Evolutionary conservation across 2,797 vertebrate genomes (phyloP).

Genomic region (Artibeus lituratus): DNA sequence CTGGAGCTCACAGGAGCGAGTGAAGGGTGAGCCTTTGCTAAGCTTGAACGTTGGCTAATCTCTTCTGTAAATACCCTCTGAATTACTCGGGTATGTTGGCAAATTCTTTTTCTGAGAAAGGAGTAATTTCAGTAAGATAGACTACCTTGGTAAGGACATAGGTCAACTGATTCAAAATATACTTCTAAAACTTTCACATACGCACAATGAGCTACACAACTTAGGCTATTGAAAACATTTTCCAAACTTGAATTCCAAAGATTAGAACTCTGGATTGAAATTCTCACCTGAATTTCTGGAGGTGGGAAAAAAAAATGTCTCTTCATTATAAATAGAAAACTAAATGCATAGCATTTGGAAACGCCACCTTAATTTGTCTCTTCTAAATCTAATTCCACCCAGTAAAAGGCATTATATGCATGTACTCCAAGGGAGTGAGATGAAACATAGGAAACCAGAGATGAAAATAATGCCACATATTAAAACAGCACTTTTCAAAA

Average conservation of each 20-base stretch:
- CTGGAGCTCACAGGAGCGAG: background rate
- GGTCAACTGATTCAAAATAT: background rate
- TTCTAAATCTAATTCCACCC: background rate
- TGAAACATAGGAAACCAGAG: background rate
- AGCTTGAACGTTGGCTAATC: background rate
- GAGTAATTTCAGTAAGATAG: background rate
- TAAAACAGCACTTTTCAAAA: background rate
- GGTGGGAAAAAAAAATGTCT: background rate
- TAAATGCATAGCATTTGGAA: background rate
- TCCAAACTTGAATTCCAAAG: background rate
- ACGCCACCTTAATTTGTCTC: background rate
- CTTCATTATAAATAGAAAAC: background rate
- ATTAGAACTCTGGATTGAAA: background rate
- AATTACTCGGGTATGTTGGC: background rate
- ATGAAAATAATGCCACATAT: background rate
- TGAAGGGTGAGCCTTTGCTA: background rate
- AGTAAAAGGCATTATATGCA: background rate
- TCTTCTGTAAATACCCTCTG: background rate
- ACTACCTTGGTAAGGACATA: background rate
- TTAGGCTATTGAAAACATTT: background rate
- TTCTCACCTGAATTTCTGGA: background rate
- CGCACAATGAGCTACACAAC: background rate
- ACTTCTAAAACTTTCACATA: background rate
- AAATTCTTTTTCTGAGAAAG: slow-evolving; percentile 9
- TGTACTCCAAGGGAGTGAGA: background rate